phyloP scores from a whole-genome alignment of 1,140 invertebrate species.

The Lordiphosa stackelbergi region DNA sequence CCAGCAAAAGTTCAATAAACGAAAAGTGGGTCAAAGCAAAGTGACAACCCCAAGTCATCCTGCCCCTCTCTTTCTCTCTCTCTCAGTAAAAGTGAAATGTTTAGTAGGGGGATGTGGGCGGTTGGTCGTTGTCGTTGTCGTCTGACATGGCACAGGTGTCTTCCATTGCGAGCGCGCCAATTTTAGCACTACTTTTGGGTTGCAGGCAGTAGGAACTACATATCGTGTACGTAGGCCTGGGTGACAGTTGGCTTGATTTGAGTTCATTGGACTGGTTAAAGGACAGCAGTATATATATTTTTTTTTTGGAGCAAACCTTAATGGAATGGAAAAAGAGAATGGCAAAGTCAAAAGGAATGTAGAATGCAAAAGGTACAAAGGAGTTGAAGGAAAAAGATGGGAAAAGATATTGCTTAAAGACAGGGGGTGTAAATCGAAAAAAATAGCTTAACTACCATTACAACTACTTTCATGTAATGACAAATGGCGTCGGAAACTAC shows the following conservation, averaged over 20 bases:
- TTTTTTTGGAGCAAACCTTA: conserved; percentile 24
- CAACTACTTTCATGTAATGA: too few species aligned
- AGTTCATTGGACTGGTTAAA: conserved; percentile 65
- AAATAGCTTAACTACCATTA: too few species aligned
- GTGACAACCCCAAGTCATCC: conserved; percentile 29
- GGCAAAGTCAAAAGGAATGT: too few species aligned
- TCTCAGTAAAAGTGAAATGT: conserved; percentile 60
- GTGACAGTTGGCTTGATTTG: conserved; percentile 12
- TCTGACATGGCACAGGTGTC: conserved; percentile 69
- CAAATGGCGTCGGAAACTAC: too few species aligned
- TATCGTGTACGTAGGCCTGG: neutral
- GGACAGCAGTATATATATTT: conserved; percentile 36
- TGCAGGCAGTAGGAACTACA: neutral
- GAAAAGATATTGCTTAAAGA: too few species aligned
- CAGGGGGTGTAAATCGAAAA: too few species aligned
- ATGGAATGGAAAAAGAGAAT: conserved; percentile 23
- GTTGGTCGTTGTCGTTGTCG: conserved; percentile 16
- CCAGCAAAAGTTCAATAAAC: conserved; percentile 68
- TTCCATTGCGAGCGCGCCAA: conserved; percentile 51
- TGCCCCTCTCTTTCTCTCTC: conserved; percentile 9
- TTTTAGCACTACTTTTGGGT: conserved; percentile 28
- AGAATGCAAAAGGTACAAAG: too few species aligned
- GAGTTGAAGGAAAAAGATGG: too few species aligned
- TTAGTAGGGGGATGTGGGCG: conserved; percentile 1
- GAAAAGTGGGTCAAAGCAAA: conserved; percentile 82